Evolutionary conservation across 2,113 vertebrate genomes (phyloP).

Genomic region (Microcebus lehilahytsara): DNA sequence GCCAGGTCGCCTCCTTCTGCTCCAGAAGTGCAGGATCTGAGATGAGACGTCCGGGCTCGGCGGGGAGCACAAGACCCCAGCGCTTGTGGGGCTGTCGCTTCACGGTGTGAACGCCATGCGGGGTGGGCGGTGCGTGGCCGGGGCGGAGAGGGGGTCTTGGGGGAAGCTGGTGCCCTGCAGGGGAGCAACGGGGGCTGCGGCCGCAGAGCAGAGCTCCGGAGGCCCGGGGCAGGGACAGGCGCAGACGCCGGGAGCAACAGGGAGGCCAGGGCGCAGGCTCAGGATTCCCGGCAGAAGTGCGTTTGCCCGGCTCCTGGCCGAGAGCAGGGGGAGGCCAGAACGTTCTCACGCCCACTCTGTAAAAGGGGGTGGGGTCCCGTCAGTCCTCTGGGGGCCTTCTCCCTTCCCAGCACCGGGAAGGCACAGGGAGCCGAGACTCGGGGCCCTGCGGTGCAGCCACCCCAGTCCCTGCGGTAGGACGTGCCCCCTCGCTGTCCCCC

Average conservation of each 20-base stretch:
- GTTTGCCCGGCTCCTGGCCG: not conserved
- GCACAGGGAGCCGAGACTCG: not conserved
- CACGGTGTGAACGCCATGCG: too few species aligned
- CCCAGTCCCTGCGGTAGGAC: not conserved
- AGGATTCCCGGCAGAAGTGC: not conserved
- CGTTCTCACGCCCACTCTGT: too few species aligned
- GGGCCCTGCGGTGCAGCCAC: too few species aligned
- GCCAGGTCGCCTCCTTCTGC: too few species aligned
- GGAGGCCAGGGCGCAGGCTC: too few species aligned
- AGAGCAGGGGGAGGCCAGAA: not conserved
- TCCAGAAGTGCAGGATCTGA: not conserved
- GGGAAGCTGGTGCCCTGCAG: not conserved
- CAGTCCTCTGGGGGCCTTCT: not conserved
- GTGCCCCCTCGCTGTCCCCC: not conserved
- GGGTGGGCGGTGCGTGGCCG: too few species aligned
- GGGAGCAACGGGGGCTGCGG: not conserved
- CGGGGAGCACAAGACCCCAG: too few species aligned
- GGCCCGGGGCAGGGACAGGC: not conserved
- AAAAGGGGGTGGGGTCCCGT: too few species aligned
- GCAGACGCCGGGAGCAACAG: not conserved
- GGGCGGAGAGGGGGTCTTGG: not conserved
- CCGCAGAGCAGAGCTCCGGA: not conserved
- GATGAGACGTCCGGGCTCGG: not conserved
- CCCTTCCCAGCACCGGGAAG: not conserved
- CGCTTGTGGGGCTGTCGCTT: not conserved